Evolutionary conservation across 2,888 invertebrate species (phyloP).

Genomic region (Liposcelis brunnea): DNA sequence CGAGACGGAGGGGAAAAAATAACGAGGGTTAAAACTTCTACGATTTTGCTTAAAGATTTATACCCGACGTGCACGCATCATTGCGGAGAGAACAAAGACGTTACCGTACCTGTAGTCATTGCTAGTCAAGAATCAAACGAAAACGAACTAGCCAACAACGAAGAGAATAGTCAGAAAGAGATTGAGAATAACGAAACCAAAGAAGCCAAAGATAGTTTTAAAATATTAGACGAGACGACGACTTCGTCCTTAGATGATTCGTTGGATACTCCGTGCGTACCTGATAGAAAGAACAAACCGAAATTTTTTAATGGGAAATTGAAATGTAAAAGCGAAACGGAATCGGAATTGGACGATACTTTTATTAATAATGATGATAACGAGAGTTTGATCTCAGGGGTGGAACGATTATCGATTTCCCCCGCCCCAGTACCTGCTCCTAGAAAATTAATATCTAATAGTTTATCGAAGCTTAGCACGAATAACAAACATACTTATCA

Average conservation of each 20-base stretch:
- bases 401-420: conserved; percentile 1
- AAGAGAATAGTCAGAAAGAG: neutral
- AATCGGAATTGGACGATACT: neutral
- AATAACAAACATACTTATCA: conserved; percentile 30
- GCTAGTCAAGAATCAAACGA: too few relatives aligned
- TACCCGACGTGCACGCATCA: too few relatives aligned
- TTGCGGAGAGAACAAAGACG: too few relatives aligned
- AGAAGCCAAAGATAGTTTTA: conserved; percentile 5
- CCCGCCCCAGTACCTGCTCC: conserved; percentile 20
- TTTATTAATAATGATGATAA: neutral
- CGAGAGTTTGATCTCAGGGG: conserved; percentile 2
- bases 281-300: conserved; percentile 3
- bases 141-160: too few relatives aligned
- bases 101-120: too few relatives aligned
- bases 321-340: neutral
- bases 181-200: conserved; percentile 4
- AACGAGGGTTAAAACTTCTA: too few relatives aligned
- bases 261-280: neutral
- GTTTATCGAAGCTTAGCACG: conserved; percentile 9
- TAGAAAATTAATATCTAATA: conserved; percentile 17
- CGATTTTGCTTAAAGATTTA: too few relatives aligned
- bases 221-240: conserved; percentile 1
- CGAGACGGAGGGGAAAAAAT: too few relatives aligned
- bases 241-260: conserved; percentile 3
- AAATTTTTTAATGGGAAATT: conserved; percentile 1